Evolutionary conservation across 1,140 invertebrate genomes (phyloP), one percentile per base, ranked within the genome.

Genomic region (Zaprionus ghesquierei): DNA sequence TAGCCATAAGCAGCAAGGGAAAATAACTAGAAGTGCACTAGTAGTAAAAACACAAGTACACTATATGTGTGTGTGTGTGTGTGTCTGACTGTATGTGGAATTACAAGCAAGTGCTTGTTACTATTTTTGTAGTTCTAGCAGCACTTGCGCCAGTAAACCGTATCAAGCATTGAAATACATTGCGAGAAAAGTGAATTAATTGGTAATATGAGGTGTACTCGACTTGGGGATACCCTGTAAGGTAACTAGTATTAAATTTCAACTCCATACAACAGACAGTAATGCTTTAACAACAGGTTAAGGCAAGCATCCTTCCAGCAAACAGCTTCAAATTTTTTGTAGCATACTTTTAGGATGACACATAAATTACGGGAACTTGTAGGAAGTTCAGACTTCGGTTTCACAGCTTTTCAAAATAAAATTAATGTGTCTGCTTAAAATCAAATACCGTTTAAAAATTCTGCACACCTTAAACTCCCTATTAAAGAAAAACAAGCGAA

Each of bases 141-240:
- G 33, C 25, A 74, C 46, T 80, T 69, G 22, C 22, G 15, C 27
- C 6, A 35, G 49, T 35, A 20, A 49, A 51, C 60, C 54, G 38
- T 49, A 20, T 27, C 35, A 22, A 4, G 29, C 18, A 58, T 5
- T 13, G 6, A 18, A 31, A 33, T 35, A 46, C 29, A 33, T 15
- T 13, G 12, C 13, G 12, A 13, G 38, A 6, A n/a, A 18, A 20
- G 8, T 20, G 3, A 10, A 12, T 4, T 10, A 6, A 10, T 20
- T 46, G 1, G 18, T 46, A 46, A 20, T 12, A 5, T 46, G 2
- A 3, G 2, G 0, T 44, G 15, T 1, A 44, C 15, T 9, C 8
- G 9, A 44, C 18, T 3, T 6, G 2, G 9, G 9, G 0, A 44
- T 20, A 20, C 41, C 1, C 41, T 44, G 41, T 20, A 6, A 2